These are phyloP conservation scores for Scolanthus callimorphus DNA, from an alignment of 92 coral and sea anemone genomes.

Conservation along the genomic window DNA sequence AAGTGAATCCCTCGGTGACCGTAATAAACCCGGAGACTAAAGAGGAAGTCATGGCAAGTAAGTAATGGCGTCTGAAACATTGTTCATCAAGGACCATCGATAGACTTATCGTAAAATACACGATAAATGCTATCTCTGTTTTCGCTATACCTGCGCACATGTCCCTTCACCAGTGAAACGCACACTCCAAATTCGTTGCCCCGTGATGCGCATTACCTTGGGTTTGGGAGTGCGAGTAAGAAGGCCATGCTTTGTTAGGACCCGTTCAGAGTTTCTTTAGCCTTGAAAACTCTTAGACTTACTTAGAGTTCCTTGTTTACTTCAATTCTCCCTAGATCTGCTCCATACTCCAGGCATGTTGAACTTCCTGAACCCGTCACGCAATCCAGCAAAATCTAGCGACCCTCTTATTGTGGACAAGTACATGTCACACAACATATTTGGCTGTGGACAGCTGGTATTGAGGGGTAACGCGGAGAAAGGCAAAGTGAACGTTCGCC, in stretches of 20 bases:
- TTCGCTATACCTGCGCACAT: no score
- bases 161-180: no score
- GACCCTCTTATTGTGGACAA: conserved; percentile 80
- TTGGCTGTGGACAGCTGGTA: conserved; percentile 82
- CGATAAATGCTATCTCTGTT: no score
- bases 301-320: no score
- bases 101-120: no score
- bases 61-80: neutral
- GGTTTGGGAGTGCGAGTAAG: no score
- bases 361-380: conserved; percentile 57
- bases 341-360: conserved; percentile 71
- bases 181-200: no score
- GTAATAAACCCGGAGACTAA: conserved; percentile 64
- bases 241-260: no score
- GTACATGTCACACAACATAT: conserved; percentile 69
- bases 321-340: conserved; percentile 4
- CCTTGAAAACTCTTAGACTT: no score
- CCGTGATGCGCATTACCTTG: no score
- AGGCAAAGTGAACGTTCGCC: conserved; percentile 80
- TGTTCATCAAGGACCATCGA: no score
- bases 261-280: no score
- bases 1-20: conserved; percentile 39
- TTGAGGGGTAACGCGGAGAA: conserved; percentile 87
- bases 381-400: conserved; percentile 37
- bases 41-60: conserved; percentile 70